A percentile compares a stretch with the other conserved stretches of the same genome.
These are phyloP conservation scores for Hipparchia sbordonii DNA, from an alignment of 2,888 invertebrate genomes.

Conservation along the genomic window DNA sequence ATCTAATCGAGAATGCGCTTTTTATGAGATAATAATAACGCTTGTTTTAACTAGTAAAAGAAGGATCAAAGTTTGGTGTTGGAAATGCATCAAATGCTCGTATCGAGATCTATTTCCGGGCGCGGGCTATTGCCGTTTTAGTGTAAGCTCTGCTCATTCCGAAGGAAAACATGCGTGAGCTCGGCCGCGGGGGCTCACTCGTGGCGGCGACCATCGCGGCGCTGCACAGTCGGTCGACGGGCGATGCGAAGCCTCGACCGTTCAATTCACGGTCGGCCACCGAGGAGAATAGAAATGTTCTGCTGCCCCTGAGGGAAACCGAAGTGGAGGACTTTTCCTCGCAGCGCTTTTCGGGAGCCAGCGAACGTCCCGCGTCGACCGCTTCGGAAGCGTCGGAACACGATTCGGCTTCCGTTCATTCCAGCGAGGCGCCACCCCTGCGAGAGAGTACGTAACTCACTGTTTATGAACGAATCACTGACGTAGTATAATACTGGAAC, in stretches of 20 bases:
- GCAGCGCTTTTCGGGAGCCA: constrained; percentile 66
- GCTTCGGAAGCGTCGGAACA: constrained; percentile 77
- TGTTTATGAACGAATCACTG: constrained; percentile 71
- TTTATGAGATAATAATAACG: constrained; percentile 27
- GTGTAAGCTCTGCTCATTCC: constrained; percentile 75
- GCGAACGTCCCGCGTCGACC: constrained; percentile 76
- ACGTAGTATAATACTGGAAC: constrained; percentile 77
- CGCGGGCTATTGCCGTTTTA: constrained; percentile 75
- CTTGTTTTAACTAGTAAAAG: constrained; percentile 39
- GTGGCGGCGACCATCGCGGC: constrained; percentile 83
- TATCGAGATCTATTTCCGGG: constrained; percentile 78
- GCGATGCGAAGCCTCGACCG: constrained; percentile 63
- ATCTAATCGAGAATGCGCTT: constrained; percentile 32
- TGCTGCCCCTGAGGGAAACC: constrained; percentile 55
- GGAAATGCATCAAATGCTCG: constrained; percentile 72
- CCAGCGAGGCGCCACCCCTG: constrained; percentile 79
- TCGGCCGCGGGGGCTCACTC: constrained; percentile 82
- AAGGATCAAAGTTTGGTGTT: constrained; percentile 68
- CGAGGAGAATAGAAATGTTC: constrained; percentile 56
- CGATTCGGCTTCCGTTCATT: constrained; percentile 78
- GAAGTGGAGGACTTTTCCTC: constrained; percentile 55
- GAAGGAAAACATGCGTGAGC: constrained; percentile 80
- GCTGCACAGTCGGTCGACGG: constrained; percentile 70
- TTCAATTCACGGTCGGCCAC: constrained; percentile 61
- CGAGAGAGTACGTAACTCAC: constrained; percentile 77